A percentile compares a stretch with the other conserved stretches of the same genome.
Evolutionary conservation across 1,140 invertebrate genomes (phyloP).

Genomic region (Pomacea maculata): DNA sequence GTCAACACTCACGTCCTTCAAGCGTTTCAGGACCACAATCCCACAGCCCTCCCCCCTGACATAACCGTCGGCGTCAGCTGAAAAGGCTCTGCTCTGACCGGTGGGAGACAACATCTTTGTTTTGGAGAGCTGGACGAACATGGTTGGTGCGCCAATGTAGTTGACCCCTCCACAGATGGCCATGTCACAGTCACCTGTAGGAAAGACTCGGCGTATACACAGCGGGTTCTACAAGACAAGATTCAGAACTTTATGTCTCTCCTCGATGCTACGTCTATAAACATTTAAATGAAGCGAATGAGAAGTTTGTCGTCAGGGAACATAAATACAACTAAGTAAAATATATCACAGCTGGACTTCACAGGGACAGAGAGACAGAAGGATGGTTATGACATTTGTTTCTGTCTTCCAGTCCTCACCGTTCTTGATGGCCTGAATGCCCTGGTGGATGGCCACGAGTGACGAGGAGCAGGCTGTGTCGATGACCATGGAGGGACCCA

Average conservation of each 20-base stretch:
- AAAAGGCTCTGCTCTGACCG: constrained; percentile 45
- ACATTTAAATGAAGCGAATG: too few species aligned
- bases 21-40: constrained; percentile 45
- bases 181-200: constrained; percentile 31
- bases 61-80: constrained; percentile 48
- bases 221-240: too few species aligned
- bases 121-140: constrained; percentile 36
- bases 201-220: not conserved
- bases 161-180: constrained; percentile 49
- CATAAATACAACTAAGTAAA: not conserved
- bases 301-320: not conserved
- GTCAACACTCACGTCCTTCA: constrained; percentile 36
- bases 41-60: constrained; percentile 53
- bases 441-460: constrained; percentile 42
- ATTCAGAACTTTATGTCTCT: too few species aligned
- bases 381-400: too few species aligned
- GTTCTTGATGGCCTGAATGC: constrained; percentile 30
- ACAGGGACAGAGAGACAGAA: not conserved
- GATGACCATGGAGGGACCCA: constrained; percentile 44
- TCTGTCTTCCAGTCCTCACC: constrained; percentile 24
- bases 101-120: constrained; percentile 43
- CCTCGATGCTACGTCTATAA: too few species aligned
- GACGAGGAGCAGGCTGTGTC: constrained; percentile 54
- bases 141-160: constrained; percentile 30
- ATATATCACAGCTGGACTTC: not conserved